These are phyloP conservation scores for Eristalinus aeneus DNA, from an alignment of 2,888 invertebrate genomes.

Conservation along the genomic window DNA sequence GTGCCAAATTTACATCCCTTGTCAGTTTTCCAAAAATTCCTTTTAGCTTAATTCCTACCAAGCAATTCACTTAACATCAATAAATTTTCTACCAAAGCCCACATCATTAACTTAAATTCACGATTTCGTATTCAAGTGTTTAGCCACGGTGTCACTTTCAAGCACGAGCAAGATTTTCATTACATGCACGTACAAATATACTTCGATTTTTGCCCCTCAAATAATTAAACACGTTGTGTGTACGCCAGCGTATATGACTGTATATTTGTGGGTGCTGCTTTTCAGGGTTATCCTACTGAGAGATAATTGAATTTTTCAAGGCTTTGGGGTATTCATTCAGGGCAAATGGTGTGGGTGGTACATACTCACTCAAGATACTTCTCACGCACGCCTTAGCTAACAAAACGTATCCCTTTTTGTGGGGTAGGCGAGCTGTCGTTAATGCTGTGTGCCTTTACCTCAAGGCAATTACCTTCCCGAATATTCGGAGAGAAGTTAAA, in stretches of 20 bases:
- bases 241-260: background rate
- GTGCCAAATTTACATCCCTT: no score
- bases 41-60: conserved; percentile 21
- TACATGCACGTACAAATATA: background rate
- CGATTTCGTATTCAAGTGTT: conserved; percentile 19
- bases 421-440: conserved; percentile 5
- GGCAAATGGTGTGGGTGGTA: background rate
- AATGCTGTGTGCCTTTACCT: conserved; percentile 40
- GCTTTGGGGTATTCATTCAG: background rate
- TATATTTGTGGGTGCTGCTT: conserved; percentile 10
- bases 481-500: conserved; percentile 58
- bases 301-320: conserved; percentile 63
- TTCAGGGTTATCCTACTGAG: conserved; percentile 42
- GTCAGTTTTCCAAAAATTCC: background rate
- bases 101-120: conserved; percentile 36
- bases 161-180: conserved; percentile 43
- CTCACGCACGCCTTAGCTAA: conserved; percentile 54
- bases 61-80: conserved; percentile 41
- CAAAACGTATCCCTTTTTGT: conserved; percentile 33
- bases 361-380: conserved; percentile 33
- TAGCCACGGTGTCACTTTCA: conserved; percentile 32
- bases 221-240: background rate
- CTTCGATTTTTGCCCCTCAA: background rate
- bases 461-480: conserved; percentile 61
- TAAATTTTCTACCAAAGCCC: conserved; percentile 26